phyloP scores from a whole-genome alignment of 2,797 vertebrate genomes.

The Pristis pectinata region DNA sequence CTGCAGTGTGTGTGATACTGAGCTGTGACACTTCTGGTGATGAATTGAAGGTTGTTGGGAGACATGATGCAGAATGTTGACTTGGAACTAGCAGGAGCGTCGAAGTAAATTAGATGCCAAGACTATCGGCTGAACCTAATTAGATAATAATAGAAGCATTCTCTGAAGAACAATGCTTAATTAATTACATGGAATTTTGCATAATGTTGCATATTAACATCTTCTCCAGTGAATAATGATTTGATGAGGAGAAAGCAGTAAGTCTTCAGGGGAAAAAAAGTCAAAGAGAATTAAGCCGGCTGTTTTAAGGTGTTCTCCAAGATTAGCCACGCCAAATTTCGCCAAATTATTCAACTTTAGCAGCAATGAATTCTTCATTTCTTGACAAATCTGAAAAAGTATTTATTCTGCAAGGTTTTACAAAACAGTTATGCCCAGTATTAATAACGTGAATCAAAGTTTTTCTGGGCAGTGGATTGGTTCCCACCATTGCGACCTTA shows the following conservation, averaged over 20 bases:
- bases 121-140: conserved; percentile 40
- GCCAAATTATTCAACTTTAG: neutral
- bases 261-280: conserved; percentile 52
- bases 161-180: conserved; percentile 56
- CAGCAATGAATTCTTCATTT: neutral
- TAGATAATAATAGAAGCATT: conserved; percentile 50
- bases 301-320: neutral
- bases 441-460: neutral
- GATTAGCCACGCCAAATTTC: neutral
- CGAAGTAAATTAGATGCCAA: conserved; percentile 31
- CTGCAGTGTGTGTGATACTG: neutral
- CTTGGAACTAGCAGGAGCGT: conserved; percentile 1
- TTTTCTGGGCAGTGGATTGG: neutral
- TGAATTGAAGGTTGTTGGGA: conserved; percentile 25
- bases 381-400: neutral
- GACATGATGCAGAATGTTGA: neutral
- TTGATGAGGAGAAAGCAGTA: conserved; percentile 52
- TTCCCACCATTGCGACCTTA: too few relatives aligned
- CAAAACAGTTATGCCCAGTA: neutral
- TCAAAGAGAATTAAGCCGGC: conserved; percentile 48
- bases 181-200: conserved; percentile 62
- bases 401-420: neutral
- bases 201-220: conserved; percentile 56
- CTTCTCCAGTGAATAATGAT: conserved; percentile 48
- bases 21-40: neutral